Base-by-base conservation (phyloP, 2,888 invertebrate genomes). In the Drosophila yooni region DNA sequence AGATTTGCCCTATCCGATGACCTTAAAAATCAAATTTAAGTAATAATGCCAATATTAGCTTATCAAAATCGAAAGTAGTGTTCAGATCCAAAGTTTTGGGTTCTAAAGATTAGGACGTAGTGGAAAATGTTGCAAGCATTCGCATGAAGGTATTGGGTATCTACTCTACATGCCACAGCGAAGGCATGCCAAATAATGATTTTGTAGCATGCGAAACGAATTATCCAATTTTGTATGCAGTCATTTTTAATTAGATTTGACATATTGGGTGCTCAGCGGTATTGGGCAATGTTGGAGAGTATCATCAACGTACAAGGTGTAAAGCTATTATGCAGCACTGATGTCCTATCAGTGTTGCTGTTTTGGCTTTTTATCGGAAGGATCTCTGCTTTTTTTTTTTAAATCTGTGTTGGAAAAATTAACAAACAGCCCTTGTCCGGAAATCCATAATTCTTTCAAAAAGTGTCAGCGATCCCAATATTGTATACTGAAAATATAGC, bases 291-390 rank as follows among this genome's bases (percentile, higher is more conserved):
- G n/a, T n/a, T 56, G 11, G 0, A 6, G n/a, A 25, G 11, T 56
- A n/a, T 27, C 36, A 27, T 8, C 11, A 38, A 25, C 36, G 25
- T 46, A 43, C 43, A 46, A 51, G 18, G 70, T 31, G 13, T 10
- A 27, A 11, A 21, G 29, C 7, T 27, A 29, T 54, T 56, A 18
- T 34, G 27, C 56, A 72, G 11, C 64, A 71, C 72, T 74, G 25
- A 34, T 11, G 18, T 2, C 13, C 7, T 46, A 15, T 46, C 21
- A 46, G 15, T 46, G 13, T 13, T 33, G 27, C 13, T 2, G 7
- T 40, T n/a, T 46, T 57, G 21, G 7, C 21, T 15, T 46, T 13
- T 15, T 25, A 25, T 46, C 46, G 46, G 21, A 46, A 15, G 21
- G 21, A 46, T 46, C 21, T 15, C 15, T 46, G 7, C 21, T 21